These are phyloP conservation scores for Siderastrea radians DNA, from an alignment of 92 coral and sea anemone genomes.

Conservation along the genomic window DNA sequence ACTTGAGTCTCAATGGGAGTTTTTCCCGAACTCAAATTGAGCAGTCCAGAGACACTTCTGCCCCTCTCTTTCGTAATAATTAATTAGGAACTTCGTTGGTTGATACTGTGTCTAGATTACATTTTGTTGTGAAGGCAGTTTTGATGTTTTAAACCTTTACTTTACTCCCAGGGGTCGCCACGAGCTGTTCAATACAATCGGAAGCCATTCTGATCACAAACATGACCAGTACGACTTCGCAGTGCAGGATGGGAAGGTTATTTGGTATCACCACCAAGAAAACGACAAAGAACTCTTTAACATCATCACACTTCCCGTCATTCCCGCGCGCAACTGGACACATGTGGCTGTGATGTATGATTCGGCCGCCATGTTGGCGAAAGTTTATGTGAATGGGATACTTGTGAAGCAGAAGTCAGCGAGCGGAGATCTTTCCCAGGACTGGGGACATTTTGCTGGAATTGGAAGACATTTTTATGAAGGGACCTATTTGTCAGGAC, in stretches of 20 bases:
- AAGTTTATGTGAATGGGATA: slow-evolving; percentile 87
- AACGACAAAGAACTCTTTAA: slow-evolving; percentile 90
- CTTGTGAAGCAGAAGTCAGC: slow-evolving; percentile 89
- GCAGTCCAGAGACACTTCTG: too few species aligned
- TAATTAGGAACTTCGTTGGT: too few species aligned
- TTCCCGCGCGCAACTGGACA: slow-evolving; percentile 96
- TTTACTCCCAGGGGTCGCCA: slow-evolving; percentile 80
- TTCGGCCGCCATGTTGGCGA: slow-evolving; percentile 86
- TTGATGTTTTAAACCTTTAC: too few species aligned
- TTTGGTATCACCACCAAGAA: slow-evolving; percentile 98
- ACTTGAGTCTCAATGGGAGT: too few species aligned
- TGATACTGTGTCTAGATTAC: too few species aligned
- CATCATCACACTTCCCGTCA: slow-evolving; percentile 87
- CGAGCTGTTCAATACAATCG: slow-evolving; percentile 96
- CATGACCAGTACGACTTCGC: slow-evolving; percentile 97
- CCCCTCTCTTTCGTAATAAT: too few species aligned
- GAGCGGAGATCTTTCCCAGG: slow-evolving; percentile 95
- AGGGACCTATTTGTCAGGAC: slow-evolving; percentile 79
- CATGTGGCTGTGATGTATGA: slow-evolving; percentile 90
- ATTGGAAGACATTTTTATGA: slow-evolving; percentile 95
- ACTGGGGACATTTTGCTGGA: slow-evolving; percentile 99
- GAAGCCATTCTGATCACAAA: slow-evolving; percentile 95
- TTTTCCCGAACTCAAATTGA: too few species aligned
- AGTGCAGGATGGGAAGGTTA: slow-evolving; percentile 92
- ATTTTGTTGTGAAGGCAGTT: too few species aligned